phyloP scores from a whole-genome alignment of 2,797 vertebrate genomes.

The Arctocebus calabarensis region DNA sequence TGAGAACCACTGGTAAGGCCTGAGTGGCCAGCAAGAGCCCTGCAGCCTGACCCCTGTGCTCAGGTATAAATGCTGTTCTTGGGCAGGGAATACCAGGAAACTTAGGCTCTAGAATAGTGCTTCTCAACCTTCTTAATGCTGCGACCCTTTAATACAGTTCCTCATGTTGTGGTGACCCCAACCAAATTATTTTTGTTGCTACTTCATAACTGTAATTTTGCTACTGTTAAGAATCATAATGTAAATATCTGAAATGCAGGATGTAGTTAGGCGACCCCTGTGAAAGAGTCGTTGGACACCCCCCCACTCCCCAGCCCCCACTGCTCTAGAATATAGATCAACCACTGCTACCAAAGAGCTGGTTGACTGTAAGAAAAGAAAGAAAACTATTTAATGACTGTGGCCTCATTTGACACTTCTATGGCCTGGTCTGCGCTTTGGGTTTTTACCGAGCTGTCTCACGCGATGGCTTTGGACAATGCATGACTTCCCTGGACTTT shows the following conservation, averaged over 20 bases:
- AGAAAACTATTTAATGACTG: background rate
- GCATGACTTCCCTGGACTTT: background rate
- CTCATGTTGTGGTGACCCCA: too few species aligned
- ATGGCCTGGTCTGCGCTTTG: background rate
- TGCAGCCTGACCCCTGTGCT: background rate
- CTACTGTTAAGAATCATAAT: too few species aligned
- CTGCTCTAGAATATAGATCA: conserved; percentile 7
- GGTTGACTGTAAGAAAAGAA: background rate
- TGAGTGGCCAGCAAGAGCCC: background rate
- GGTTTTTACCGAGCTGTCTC: background rate
- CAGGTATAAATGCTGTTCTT: background rate
- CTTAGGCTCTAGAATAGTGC: background rate
- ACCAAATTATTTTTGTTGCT: too few species aligned
- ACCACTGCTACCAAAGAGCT: background rate
- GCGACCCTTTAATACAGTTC: too few species aligned
- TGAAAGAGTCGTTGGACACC: too few species aligned
- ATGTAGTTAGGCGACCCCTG: too few species aligned
- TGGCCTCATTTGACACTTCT: background rate
- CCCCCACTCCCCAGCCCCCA: too few species aligned
- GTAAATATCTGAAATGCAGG: too few species aligned
- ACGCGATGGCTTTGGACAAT: background rate
- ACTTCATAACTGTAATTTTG: too few species aligned
- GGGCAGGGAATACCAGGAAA: background rate
- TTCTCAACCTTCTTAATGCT: too few species aligned
- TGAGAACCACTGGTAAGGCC: too few species aligned